phyloP scores from a whole-genome alignment of 2,113 vertebrate genomes.

The Ictalurus furcatus region DNA sequence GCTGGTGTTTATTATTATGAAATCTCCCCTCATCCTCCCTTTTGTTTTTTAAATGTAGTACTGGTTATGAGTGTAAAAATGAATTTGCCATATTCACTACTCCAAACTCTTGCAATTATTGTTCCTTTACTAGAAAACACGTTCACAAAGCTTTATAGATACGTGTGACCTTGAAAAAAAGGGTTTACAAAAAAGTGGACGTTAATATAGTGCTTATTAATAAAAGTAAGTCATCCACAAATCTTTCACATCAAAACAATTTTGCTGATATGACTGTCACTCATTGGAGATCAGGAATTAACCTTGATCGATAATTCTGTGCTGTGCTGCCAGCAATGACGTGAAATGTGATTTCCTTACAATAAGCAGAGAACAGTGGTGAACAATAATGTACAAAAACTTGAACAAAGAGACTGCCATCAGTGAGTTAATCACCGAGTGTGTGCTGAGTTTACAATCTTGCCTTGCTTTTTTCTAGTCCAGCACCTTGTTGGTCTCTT shows the following conservation, averaged over 20 bases:
- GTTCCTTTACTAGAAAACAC: not conserved
- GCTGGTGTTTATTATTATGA: not conserved
- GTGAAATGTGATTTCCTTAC: constrained; percentile 23
- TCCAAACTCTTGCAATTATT: not conserved
- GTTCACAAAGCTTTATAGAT: not conserved
- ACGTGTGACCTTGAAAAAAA: not conserved
- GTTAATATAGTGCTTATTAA: not conserved
- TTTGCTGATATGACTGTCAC: not conserved
- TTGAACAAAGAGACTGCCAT: constrained; percentile 3
- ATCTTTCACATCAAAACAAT: not conserved
- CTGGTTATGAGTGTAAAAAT: not conserved
- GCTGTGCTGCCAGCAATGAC: not conserved
- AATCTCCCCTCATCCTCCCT: too few species aligned
- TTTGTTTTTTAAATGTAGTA: not conserved
- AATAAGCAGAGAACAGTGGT: not conserved
- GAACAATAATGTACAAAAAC: not conserved
- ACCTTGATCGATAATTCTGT: not conserved
- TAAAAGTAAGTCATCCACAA: not conserved
- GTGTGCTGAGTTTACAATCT: constrained; percentile 9
- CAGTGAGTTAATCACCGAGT: not conserved
- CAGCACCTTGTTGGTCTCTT: constrained; percentile 12
- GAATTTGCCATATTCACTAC: not conserved
- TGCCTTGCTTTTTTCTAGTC: not conserved
- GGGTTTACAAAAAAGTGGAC: not conserved
- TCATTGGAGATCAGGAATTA: not conserved